Conservation (phyloP, 2,888 invertebrate genomes). For the Chydorus sphaericus region DNA sequence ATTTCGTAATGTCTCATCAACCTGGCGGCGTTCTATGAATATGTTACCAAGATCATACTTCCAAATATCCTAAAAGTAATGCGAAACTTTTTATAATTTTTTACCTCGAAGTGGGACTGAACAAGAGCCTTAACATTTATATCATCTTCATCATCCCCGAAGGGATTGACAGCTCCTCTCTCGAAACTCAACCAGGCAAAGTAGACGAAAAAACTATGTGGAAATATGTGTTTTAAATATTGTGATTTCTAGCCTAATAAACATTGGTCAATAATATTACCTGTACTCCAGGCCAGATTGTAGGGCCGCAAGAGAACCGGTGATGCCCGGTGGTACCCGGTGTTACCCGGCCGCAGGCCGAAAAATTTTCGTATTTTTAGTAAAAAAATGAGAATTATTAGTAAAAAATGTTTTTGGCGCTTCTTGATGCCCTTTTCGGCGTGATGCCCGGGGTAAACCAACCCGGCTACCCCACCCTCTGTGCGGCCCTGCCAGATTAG, state of each 20-base stretch:
- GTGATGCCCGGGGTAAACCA: too few relatives aligned
- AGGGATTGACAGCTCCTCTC: not conserved
- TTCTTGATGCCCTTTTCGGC: too few relatives aligned
- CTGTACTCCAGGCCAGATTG: not conserved
- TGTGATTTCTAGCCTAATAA: not conserved
- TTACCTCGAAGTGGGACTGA: not conserved
- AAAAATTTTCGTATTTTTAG: too few relatives aligned
- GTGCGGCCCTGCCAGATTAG: too few relatives aligned
- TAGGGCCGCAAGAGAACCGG: too few relatives aligned
- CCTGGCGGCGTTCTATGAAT: not conserved
- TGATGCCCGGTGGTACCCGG: too few relatives aligned
- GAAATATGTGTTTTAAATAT: too few relatives aligned
- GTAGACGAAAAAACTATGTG: not conserved
- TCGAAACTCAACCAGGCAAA: not conserved
- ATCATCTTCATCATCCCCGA: slow-evolving; percentile 1
- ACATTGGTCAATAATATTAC: not conserved
- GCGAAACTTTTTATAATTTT: too few relatives aligned
- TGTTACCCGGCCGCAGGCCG: too few relatives aligned
- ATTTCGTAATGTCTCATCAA: not conserved
- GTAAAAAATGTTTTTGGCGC: too few relatives aligned
- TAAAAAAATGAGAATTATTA: too few relatives aligned
- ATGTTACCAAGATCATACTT: not conserved
- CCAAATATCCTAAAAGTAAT: not conserved
- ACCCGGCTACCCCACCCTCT: too few relatives aligned
- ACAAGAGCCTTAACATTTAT: not conserved